phyloP scores from a whole-genome alignment of 2,113 vertebrate genomes.

The Poeciliopsis retropinna region DNA sequence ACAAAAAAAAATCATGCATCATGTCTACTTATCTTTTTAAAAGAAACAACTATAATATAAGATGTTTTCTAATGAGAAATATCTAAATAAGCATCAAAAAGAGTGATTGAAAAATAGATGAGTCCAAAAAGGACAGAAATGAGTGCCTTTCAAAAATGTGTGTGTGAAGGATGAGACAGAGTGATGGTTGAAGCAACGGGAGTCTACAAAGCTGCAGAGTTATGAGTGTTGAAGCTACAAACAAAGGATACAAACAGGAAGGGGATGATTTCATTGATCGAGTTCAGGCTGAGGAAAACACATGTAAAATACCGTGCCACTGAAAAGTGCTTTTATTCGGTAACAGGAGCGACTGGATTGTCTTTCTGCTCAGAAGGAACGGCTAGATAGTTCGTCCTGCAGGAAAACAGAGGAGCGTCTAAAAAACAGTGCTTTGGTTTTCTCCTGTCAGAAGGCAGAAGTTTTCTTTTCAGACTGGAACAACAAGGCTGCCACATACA shows the following conservation, averaged over 20 bases:
- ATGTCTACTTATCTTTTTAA: neutral
- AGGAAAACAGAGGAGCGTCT: conserved; percentile 62
- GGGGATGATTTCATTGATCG: conserved; percentile 34
- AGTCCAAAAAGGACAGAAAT: conserved; percentile 33
- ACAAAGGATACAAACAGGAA: conserved; percentile 52
- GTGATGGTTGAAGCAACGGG: conserved; percentile 27
- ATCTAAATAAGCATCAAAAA: neutral
- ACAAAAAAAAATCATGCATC: neutral
- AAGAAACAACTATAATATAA: neutral
- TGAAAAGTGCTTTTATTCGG: conserved; percentile 84
- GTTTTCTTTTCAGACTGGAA: neutral
- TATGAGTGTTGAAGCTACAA: conserved; percentile 39
- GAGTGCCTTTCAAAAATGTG: conserved; percentile 13
- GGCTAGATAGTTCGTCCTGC: conserved; percentile 95
- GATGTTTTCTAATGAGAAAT: neutral
- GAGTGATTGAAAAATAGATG: conserved; percentile 14
- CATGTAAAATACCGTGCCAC: conserved; percentile 78
- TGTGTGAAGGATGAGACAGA: conserved; percentile 9
- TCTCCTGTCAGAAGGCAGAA: neutral
- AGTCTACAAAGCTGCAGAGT: conserved; percentile 31
- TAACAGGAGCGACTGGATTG: conserved; percentile 85
- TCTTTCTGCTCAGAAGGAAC: conserved; percentile 96
- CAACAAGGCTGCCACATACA: conserved; percentile 3
- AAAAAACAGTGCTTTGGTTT: conserved; percentile 25
- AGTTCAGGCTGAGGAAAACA: conserved; percentile 33